Evolutionary conservation across 2,888 invertebrate species (phyloP).

Genomic region (Epistrophella euchroma): DNA sequence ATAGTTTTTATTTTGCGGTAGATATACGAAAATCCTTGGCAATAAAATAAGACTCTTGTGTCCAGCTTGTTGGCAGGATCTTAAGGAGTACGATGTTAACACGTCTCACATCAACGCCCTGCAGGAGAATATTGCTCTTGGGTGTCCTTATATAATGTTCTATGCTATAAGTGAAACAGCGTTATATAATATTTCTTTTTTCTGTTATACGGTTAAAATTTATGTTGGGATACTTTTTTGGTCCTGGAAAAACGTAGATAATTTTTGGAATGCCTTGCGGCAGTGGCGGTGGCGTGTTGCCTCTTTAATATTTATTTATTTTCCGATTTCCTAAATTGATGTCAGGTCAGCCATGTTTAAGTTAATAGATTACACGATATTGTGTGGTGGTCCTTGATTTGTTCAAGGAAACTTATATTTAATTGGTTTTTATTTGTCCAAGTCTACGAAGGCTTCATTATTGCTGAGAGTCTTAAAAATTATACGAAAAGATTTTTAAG

Average conservation of each 20-base stretch:
- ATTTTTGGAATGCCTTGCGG: slow-evolving; percentile 31
- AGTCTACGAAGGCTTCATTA: not conserved
- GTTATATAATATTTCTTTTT: not conserved
- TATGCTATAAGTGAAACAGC: not conserved
- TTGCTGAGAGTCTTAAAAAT: not conserved
- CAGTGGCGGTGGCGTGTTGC: slow-evolving; percentile 46
- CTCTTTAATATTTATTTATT: slow-evolving; percentile 72
- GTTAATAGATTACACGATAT: slow-evolving; percentile 48
- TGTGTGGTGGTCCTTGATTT: slow-evolving; percentile 9
- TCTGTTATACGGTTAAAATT: slow-evolving; percentile 17
- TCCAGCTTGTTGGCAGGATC: slow-evolving; percentile 53
- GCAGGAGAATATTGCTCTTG: slow-evolving; percentile 39
- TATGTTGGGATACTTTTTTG: slow-evolving; percentile 41
- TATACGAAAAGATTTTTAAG: not conserved
- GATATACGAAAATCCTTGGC: slow-evolving; percentile 44
- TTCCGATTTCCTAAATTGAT: slow-evolving; percentile 70
- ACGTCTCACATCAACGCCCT: slow-evolving; percentile 49
- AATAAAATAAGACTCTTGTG: slow-evolving; percentile 41
- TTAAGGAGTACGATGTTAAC: slow-evolving; percentile 54
- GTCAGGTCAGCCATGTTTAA: slow-evolving; percentile 49
- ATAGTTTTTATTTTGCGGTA: slow-evolving; percentile 74
- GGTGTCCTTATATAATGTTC: slow-evolving; percentile 26
- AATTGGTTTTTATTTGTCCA: not conserved
- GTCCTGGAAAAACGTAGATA: slow-evolving; percentile 56
- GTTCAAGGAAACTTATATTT: not conserved